Conservation (phyloP, 2,888 invertebrate genomes). For the Caradrina kadenii region DNA sequence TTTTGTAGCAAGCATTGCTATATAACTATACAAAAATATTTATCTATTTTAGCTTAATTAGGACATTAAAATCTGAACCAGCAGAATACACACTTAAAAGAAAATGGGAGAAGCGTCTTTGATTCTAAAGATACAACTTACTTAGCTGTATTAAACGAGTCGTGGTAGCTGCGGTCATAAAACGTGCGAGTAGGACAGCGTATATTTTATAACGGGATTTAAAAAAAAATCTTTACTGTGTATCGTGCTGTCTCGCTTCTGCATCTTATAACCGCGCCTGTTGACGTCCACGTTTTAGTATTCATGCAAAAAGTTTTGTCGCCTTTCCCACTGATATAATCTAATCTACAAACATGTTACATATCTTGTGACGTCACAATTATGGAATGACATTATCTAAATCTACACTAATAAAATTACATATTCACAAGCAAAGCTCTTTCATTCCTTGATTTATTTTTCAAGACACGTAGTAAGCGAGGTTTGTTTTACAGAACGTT, state of each 20-base stretch:
- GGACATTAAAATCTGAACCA: constrained; percentile 23
- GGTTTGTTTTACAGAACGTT: background rate
- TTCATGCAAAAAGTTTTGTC: background rate
- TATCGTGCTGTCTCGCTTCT: background rate
- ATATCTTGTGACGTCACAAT: constrained; percentile 39
- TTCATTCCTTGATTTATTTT: constrained; percentile 27
- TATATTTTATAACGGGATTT: background rate
- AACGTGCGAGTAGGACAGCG: background rate
- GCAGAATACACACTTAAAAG: constrained; percentile 30
- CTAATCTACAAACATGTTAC: constrained; percentile 8
- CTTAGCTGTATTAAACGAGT: background rate
- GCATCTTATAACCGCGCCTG: constrained; percentile 5
- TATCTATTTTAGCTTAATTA: background rate
- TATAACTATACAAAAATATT: constrained; percentile 46
- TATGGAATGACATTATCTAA: constrained; percentile 36
- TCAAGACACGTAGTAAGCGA: background rate
- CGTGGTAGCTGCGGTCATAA: background rate
- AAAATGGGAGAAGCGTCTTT: background rate
- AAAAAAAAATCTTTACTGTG: background rate
- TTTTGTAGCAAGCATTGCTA: constrained; percentile 10
- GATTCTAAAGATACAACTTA: background rate
- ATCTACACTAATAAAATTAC: constrained; percentile 12
- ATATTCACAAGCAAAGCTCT: constrained; percentile 14
- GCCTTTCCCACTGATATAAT: background rate
- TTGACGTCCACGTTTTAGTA: background rate